Evolutionary conservation across 1,140 invertebrate genomes (phyloP).

Genomic region (Drosophila nannoptera): DNA sequence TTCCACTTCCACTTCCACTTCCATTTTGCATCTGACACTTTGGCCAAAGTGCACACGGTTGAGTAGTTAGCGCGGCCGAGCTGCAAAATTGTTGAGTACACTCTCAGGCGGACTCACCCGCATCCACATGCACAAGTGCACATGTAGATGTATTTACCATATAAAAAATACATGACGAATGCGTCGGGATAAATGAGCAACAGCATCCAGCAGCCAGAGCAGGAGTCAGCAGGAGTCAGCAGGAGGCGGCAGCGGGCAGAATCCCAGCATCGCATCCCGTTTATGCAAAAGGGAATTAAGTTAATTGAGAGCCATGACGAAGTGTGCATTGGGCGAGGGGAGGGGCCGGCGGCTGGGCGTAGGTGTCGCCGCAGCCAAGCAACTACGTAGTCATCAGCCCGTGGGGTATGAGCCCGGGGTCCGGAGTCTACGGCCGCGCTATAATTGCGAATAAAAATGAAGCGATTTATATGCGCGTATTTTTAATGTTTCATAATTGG

Average conservation of each 20-base stretch:
- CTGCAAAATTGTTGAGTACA: constrained; percentile 56
- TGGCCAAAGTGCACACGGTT: constrained; percentile 62
- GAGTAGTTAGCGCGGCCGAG: constrained; percentile 50
- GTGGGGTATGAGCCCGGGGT: constrained; percentile 1
- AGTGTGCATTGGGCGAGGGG: neutral
- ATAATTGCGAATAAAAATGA: constrained; percentile 75
- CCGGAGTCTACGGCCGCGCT: constrained; percentile 12
- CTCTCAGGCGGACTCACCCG: neutral
- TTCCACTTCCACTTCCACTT: too few relatives aligned
- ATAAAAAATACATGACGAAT: constrained; percentile 66
- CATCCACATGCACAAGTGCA: neutral
- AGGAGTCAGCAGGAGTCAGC: neutral
- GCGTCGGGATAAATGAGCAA: constrained; percentile 35
- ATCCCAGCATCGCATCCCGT: constrained; percentile 1
- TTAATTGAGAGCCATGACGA: constrained; percentile 50
- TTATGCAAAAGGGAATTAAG: constrained; percentile 71
- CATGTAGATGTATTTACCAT: constrained; percentile 51
- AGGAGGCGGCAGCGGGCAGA: too few relatives aligned
- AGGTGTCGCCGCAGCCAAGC: constrained; percentile 3
- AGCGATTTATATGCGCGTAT: constrained; percentile 76
- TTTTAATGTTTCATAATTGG: constrained; percentile 76
- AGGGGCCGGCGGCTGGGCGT: too few relatives aligned
- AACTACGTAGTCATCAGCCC: neutral
- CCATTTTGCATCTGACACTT: constrained; percentile 53
- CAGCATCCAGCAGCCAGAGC: neutral